These are phyloP conservation scores for Manduca sexta DNA, from an alignment of 1,140 invertebrate species.

Conservation along the genomic window DNA sequence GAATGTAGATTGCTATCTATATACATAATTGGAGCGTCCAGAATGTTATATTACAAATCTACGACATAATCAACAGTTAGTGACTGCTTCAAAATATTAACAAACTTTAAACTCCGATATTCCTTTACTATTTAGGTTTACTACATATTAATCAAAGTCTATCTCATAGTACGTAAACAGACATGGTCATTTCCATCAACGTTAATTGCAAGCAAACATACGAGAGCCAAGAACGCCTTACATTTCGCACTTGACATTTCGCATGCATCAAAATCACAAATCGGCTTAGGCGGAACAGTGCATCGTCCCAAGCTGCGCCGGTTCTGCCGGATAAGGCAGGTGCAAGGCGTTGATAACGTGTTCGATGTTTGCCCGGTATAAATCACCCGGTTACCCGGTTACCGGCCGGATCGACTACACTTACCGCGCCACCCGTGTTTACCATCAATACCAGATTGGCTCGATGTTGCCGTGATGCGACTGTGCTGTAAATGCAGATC, in stretches of 20 bases:
- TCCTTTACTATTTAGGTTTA: too few species aligned
- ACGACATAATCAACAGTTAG: too few species aligned
- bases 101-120: too few species aligned
- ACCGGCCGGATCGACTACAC: constrained; percentile 18
- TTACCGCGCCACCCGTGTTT: constrained; percentile 15
- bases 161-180: too few species aligned
- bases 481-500: constrained; percentile 16
- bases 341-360: constrained; percentile 43
- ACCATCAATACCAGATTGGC: constrained; percentile 20
- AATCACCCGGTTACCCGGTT: constrained; percentile 19
- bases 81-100: too few species aligned
- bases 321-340: constrained; percentile 35
- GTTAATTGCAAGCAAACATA: too few species aligned
- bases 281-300: constrained; percentile 33
- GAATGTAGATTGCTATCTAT: too few species aligned
- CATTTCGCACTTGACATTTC: constrained; percentile 14
- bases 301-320: constrained; percentile 11
- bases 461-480: constrained; percentile 3
- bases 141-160: too few species aligned
- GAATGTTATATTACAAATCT: too few species aligned
- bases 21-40: too few species aligned
- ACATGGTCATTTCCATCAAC: too few species aligned
- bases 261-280: constrained; percentile 34
- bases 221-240: constrained; percentile 7
- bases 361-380: constrained; percentile 34